Percentiles rank a stretch among this genome's conserved stretches.
Conservation (phyloP, 2,888 invertebrate genomes). For the Dioctria rufipes region DNA sequence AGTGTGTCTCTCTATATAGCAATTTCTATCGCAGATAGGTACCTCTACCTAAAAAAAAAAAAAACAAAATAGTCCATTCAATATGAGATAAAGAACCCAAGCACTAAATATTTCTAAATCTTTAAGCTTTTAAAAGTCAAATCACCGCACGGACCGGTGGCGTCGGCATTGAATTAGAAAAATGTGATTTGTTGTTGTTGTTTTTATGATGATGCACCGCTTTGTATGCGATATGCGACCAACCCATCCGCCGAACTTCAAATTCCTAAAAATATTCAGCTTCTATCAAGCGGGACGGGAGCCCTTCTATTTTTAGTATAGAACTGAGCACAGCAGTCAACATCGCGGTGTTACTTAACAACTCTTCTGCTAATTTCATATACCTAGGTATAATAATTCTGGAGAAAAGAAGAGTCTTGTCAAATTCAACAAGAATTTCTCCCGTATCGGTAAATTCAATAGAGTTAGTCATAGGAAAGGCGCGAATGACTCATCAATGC, state of each 20-base stretch:
- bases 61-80: too few species aligned
- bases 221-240: not conserved
- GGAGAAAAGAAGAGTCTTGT: not conserved
- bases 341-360: not conserved
- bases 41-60: too few species aligned
- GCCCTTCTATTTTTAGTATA: constrained; percentile 11
- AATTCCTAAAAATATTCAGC: not conserved
- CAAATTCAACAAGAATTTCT: not conserved
- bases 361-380: constrained; percentile 5
- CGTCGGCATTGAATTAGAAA: too few species aligned
- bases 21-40: too few species aligned
- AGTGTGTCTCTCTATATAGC: too few species aligned
- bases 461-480: constrained; percentile 7
- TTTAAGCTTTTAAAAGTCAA: too few species aligned
- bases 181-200: too few species aligned
- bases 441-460: constrained; percentile 9
- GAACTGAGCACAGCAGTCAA: not conserved
- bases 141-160: too few species aligned
- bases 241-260: not conserved
- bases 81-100: too few species aligned
- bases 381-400: not conserved
- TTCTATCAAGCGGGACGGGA: not conserved
- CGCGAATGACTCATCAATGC: not conserved
- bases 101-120: too few species aligned
- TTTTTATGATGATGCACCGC: too few species aligned